Percentiles rank a stretch among this genome's conserved stretches.
phyloP scores from a whole-genome alignment of 1,140 invertebrate species.

The Drosophila suzukii region DNA sequence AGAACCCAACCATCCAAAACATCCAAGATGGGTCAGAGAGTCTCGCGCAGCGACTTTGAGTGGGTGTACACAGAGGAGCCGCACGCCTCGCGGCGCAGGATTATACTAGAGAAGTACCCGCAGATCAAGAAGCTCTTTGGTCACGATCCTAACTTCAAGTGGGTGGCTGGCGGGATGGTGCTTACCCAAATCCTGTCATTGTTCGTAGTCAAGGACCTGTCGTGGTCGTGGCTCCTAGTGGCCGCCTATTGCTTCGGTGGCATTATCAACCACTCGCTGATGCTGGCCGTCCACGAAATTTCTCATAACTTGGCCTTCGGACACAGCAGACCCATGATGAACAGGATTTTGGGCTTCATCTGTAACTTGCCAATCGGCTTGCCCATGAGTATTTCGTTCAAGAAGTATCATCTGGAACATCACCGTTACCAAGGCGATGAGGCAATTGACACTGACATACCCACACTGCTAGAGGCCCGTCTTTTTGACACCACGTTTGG shows the following conservation, averaged over 20 bases:
- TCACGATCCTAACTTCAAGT: slow-evolving; percentile 96
- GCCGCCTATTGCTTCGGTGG: slow-evolving; percentile 97
- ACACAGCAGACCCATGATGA: slow-evolving; percentile 92
- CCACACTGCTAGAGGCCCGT: slow-evolving; percentile 95
- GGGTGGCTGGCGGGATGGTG: slow-evolving; percentile 94
- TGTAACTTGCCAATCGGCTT: slow-evolving; percentile 98
- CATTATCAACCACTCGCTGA: slow-evolving; percentile 99
- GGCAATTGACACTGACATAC: slow-evolving; percentile 97
- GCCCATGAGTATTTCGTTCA: slow-evolving; percentile 98
- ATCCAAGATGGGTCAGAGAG: slow-evolving; percentile 91
- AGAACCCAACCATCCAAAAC: background rate
- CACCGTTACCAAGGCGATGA: slow-evolving; percentile 99
- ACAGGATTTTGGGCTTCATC: slow-evolving; percentile 96
- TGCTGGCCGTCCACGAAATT: slow-evolving; percentile 97
- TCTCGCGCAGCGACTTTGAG: slow-evolving; percentile 96
- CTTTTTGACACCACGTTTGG: slow-evolving; percentile 96
- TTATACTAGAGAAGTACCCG: slow-evolving; percentile 98
- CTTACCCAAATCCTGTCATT: slow-evolving; percentile 92
- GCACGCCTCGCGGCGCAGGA: slow-evolving; percentile 96
- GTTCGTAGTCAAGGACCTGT: slow-evolving; percentile 91
- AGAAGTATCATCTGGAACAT: slow-evolving; percentile 99
- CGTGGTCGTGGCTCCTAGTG: slow-evolving; percentile 90
- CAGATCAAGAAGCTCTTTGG: slow-evolving; percentile 98
- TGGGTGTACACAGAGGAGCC: slow-evolving; percentile 99
- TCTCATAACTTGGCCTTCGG: slow-evolving; percentile 99